Percentiles rank a stretch among this genome's conserved stretches.
Conservation (phyloP, 2,797 vertebrate genomes). For the Salmo trutta region DNA sequence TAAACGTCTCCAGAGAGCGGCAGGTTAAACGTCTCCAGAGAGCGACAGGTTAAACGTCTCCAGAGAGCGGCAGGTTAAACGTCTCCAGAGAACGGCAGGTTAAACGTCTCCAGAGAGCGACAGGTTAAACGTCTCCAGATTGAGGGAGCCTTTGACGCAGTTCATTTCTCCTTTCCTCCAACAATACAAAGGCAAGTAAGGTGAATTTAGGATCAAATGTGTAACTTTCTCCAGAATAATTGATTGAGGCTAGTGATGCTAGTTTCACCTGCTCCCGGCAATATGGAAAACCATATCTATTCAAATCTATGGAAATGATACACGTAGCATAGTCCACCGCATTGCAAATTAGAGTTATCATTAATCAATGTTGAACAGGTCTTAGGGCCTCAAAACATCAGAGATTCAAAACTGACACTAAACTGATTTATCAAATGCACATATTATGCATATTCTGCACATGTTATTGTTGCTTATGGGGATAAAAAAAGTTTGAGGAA, state of each 20-base stretch:
- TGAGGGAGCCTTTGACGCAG: conserved; percentile 17
- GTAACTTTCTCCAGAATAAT: conserved; percentile 47
- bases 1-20: background rate
- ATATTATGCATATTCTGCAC: background rate
- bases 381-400: background rate
- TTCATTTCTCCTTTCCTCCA: conserved; percentile 27
- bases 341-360: conserved; percentile 8
- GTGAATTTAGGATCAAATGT: conserved; percentile 35
- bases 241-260: conserved; percentile 28
- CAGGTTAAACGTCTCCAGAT: background rate
- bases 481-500: background rate
- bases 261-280: conserved; percentile 32
- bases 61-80: background rate
- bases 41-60: background rate
- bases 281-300: conserved; percentile 53
- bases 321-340: conserved; percentile 19
- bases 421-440: background rate
- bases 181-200: conserved; percentile 22
- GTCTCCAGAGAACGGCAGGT: too few species aligned
- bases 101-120: background rate
- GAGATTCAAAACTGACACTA: background rate
- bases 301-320: conserved; percentile 56
- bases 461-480: background rate
- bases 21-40: background rate
- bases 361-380: conserved; percentile 1